Evolutionary conservation across 2,113 vertebrate species (phyloP), one percentile per base, ranked within the genome.

Genomic region (Erpornis zantholeuca): DNA sequence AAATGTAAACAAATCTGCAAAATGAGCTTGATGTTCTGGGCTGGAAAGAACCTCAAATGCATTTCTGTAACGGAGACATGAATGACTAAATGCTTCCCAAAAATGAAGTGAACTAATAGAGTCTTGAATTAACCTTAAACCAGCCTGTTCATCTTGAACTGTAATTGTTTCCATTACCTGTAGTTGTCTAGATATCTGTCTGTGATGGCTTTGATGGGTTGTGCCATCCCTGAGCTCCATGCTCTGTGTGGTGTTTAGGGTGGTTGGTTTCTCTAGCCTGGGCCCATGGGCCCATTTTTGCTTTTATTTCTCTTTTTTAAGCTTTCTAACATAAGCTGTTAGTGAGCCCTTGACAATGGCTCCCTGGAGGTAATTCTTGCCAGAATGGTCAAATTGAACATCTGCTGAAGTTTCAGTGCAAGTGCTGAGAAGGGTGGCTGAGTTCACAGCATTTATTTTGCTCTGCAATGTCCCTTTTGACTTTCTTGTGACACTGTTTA

Each of bases 1-100:
- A 87, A 79, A 92, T 87, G 65, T 76, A 94, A 91, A 86, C 92
- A 92, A 42, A 75, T 69, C 61, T 88, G 63, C 64, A 56, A 86
- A 53, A 86, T 19, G 21, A 63, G 29, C 76, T 90, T 28, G 47
- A 38, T 92, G 38, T 88, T 94, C 65, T 61, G 85, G 70, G 60
- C 54, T 94, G 71, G 54, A 45, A 82, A 57, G 50, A 88, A 31
- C 50, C 61, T 91, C 78, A 84, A 0, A 70, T 79, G 45, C 38
- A 24, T 93, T 94, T 95, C 66, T 87, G 42, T 60, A 75, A 45
- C 33, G 4, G 45, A 56, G 65, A 59, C 4, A 5, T 23, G 35
- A 54, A 38, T 20, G 50, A 44, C 40, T 42, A 64, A 94, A 76
- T 25, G 21, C 28, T 94, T 94, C 66, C 70, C 49, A 52, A 87